A percentile compares a stretch with the other conserved stretches of the same genome.
phyloP scores from a whole-genome alignment of 2,797 vertebrate genomes.

The Pangasius krempfi region DNA sequence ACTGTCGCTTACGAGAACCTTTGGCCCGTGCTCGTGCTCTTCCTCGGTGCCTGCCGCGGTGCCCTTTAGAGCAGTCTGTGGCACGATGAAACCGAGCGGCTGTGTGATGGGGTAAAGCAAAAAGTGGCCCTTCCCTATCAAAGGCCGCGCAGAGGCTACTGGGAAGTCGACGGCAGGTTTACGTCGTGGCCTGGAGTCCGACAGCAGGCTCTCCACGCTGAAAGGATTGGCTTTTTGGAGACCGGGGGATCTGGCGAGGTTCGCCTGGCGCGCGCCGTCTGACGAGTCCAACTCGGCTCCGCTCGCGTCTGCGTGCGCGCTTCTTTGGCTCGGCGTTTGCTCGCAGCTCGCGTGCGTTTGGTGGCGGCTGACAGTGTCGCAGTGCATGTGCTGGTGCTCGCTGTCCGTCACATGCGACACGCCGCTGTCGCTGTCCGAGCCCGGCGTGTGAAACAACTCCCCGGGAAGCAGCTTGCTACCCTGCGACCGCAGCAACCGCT shows the following conservation, averaged over 20 bases:
- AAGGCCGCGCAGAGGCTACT: conserved; percentile 84
- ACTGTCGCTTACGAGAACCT: conserved; percentile 70
- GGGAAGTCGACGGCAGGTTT: conserved; percentile 83
- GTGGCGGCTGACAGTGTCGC: conserved; percentile 67
- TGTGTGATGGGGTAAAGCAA: conserved; percentile 95
- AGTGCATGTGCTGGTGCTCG: conserved; percentile 72
- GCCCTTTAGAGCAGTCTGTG: conserved; percentile 86
- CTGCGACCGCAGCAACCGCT: conserved; percentile 91
- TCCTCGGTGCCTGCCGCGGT: conserved; percentile 64
- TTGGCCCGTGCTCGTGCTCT: conserved; percentile 58
- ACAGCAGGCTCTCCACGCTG: conserved; percentile 94
- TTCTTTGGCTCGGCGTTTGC: conserved; percentile 82
- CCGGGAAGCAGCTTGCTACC: conserved; percentile 81
- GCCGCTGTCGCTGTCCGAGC: conserved; percentile 95
- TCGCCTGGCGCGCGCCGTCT: conserved; percentile 71
- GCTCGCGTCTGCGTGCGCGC: conserved; percentile 74
- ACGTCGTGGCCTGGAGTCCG: conserved; percentile 90
- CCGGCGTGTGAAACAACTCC: conserved; percentile 91
- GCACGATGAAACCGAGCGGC: conserved; percentile 95
- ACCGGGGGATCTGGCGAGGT: conserved; percentile 72
- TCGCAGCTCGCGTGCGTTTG: conserved; percentile 75
- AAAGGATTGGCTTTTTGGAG: conserved; percentile 92
- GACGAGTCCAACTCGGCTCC: conserved; percentile 81
- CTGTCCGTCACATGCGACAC: conserved; percentile 83
- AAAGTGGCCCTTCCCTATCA: conserved; percentile 95